Evolutionary conservation across 2,797 vertebrate species (phyloP).

Genomic region (Sebastes nivosus): DNA sequence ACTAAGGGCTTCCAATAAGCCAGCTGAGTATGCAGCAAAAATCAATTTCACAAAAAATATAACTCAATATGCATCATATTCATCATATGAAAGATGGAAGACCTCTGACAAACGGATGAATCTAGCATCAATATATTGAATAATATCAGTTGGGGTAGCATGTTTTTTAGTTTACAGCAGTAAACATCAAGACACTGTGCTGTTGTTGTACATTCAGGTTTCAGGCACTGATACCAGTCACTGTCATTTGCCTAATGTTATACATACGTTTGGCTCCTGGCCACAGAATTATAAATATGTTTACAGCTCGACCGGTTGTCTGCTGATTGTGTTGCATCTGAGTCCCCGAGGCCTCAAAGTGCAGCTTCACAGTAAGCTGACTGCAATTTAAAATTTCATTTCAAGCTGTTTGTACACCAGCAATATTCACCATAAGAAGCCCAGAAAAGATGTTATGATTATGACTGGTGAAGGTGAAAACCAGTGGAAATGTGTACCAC

Average conservation of each 20-base stretch:
- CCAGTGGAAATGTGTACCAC: background rate
- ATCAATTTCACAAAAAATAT: background rate
- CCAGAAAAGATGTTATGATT: background rate
- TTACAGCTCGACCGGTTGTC: conserved; percentile 21
- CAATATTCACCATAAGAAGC: background rate
- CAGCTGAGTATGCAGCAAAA: background rate
- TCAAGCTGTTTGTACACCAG: background rate
- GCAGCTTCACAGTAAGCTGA: background rate
- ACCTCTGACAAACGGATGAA: background rate
- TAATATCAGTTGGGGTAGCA: background rate
- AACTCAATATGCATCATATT: background rate
- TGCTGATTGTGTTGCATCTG: background rate
- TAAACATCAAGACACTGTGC: background rate
- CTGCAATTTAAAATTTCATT: background rate
- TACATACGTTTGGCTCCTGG: conserved; percentile 10
- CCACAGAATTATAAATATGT: conserved; percentile 31
- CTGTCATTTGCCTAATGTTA: background rate
- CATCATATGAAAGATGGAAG: background rate
- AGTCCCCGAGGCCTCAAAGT: background rate
- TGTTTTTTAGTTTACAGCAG: background rate
- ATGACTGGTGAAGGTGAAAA: background rate
- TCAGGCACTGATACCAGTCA: background rate
- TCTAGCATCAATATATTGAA: background rate
- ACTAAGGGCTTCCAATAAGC: background rate
- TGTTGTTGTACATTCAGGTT: background rate